These are phyloP conservation scores for Arizona elegans DNA, from an alignment of 2,113 vertebrate genomes.

Conservation along the genomic window DNA sequence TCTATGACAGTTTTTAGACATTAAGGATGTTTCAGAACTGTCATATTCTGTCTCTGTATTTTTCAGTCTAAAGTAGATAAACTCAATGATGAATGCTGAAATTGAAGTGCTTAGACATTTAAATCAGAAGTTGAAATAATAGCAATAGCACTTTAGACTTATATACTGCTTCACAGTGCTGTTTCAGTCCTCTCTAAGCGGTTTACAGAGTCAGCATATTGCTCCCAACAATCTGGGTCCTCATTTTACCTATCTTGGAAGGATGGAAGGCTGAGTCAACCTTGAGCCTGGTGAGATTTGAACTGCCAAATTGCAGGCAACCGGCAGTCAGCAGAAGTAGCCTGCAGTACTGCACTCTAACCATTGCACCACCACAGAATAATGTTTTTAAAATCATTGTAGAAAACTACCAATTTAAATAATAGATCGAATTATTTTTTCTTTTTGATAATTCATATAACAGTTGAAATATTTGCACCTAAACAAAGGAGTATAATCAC, in stretches of 20 bases:
- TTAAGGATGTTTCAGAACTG: neutral
- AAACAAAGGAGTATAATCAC: neutral
- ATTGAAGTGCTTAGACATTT: neutral
- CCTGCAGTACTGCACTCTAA: too few relatives aligned
- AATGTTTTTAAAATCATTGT: neutral
- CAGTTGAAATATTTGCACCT: neutral
- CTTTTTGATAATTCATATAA: neutral
- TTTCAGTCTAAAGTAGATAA: neutral
- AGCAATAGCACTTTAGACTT: too few relatives aligned
- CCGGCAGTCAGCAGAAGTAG: too few relatives aligned
- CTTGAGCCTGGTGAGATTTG: too few relatives aligned
- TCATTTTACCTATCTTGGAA: too few relatives aligned
- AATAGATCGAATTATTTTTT: neutral
- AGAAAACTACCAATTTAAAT: neutral
- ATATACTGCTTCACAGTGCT: too few relatives aligned
- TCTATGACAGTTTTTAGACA: neutral
- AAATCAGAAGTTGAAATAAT: neutral
- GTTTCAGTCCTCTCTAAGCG: too few relatives aligned
- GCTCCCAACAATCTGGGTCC: too few relatives aligned
- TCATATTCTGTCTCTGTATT: neutral
- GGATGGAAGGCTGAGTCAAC: too few relatives aligned
- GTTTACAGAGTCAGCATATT: too few relatives aligned
- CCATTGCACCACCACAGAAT: too few relatives aligned
- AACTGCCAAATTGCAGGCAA: too few relatives aligned
- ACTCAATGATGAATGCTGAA: neutral